These are phyloP conservation scores for Temnothorax ravouxi DNA, from an alignment of 2,888 invertebrate species.

Conservation along the genomic window DNA sequence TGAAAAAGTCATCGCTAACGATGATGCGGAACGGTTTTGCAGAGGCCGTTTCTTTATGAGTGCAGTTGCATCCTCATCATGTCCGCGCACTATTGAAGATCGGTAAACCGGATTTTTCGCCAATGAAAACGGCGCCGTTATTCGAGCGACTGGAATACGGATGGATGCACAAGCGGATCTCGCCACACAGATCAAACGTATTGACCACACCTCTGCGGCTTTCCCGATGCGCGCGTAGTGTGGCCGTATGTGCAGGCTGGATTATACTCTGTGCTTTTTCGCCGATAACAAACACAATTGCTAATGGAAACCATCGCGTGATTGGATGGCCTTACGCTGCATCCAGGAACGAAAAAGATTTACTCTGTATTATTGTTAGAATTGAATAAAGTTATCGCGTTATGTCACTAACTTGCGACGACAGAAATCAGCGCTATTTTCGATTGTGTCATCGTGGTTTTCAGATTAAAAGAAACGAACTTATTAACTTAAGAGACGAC, in stretches of 20 bases:
- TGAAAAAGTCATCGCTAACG: slow-evolving; percentile 28
- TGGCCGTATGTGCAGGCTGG: slow-evolving; percentile 35
- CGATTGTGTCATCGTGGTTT: neutral
- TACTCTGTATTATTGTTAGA: neutral
- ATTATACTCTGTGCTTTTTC: slow-evolving; percentile 17
- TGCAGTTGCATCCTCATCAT: slow-evolving; percentile 13
- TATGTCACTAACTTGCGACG: neutral
- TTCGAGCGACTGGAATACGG: slow-evolving; percentile 68
- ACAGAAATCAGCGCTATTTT: neutral
- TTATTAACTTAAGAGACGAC: neutral
- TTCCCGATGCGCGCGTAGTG: slow-evolving; percentile 67
- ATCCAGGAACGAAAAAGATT: neutral
- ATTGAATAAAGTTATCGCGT: neutral
- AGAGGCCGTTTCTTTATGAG: neutral
- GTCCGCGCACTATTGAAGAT: slow-evolving; percentile 32
- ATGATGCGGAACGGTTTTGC: neutral
- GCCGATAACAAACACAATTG: slow-evolving; percentile 36
- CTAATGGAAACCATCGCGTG: slow-evolving; percentile 45
- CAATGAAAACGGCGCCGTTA: slow-evolving; percentile 57
- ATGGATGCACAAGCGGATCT: slow-evolving; percentile 70
- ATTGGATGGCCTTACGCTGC: slow-evolving; percentile 36
- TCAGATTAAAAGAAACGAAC: neutral
- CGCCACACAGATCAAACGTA: slow-evolving; percentile 80
- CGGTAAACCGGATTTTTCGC: slow-evolving; percentile 58
- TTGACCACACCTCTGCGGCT: slow-evolving; percentile 81